These are phyloP conservation scores for Pimephales promelas DNA, from an alignment of 2,113 vertebrate genomes.

Conservation along the genomic window DNA sequence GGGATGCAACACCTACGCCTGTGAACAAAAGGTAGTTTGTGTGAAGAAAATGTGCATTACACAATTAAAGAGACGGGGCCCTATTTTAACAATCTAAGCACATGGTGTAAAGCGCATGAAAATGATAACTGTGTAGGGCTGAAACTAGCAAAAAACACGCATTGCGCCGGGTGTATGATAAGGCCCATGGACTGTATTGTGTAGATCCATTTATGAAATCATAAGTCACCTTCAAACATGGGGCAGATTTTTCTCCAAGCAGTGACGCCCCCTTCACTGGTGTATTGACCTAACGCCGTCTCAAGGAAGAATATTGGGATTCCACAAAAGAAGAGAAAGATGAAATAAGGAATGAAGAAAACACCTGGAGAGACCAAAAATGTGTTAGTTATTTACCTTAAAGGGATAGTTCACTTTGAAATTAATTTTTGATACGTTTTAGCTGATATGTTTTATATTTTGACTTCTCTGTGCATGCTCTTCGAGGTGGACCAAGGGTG, in stretches of 20 bases:
- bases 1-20: slow-evolving; percentile 89
- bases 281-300: slow-evolving; percentile 89
- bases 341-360: slow-evolving; percentile 91
- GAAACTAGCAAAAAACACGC: too few relatives aligned
- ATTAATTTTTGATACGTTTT: too few relatives aligned
- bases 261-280: slow-evolving; percentile 86
- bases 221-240: slow-evolving; percentile 84
- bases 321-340: slow-evolving; percentile 88
- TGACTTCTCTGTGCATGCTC: too few relatives aligned
- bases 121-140: too few relatives aligned
- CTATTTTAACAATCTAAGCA: too few relatives aligned
- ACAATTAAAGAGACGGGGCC: not conserved
- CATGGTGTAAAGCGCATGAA: too few relatives aligned
- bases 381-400: not conserved
- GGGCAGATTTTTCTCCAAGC: slow-evolving; percentile 96
- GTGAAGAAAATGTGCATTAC: not conserved
- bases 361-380: slow-evolving; percentile 74
- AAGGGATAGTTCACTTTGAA: too few relatives aligned
- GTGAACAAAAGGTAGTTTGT: slow-evolving; percentile 3
- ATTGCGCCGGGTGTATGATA: too few relatives aligned
- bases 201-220: not conserved
- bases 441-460: too few relatives aligned
- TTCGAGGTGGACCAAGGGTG: too few relatives aligned
- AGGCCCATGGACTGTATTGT: too few relatives aligned
- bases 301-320: slow-evolving; percentile 92